These are phyloP conservation scores for Brachirus orientalis DNA, from an alignment of 2,113 vertebrate species.

Conservation along the genomic window DNA sequence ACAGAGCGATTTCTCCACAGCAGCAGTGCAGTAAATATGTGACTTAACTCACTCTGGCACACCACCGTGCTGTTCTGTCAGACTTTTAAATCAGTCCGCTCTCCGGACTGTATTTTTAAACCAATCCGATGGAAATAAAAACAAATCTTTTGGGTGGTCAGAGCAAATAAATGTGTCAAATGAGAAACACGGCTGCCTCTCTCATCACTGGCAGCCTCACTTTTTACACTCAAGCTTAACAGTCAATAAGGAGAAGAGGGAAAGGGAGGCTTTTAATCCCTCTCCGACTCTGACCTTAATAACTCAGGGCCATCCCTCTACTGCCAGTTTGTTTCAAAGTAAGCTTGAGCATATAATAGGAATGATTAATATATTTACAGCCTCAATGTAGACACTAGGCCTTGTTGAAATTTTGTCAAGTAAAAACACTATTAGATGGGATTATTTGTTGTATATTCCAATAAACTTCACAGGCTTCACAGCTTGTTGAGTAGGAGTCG, in stretches of 20 bases:
- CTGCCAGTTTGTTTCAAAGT: conserved; percentile 24
- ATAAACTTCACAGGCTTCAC: too few relatives aligned
- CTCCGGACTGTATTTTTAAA: neutral
- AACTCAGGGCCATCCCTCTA: conserved; percentile 40
- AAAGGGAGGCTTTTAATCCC: conserved; percentile 54
- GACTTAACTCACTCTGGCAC: neutral
- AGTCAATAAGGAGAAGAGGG: conserved; percentile 7
- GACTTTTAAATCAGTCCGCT: conserved; percentile 13
- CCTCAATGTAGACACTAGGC: conserved; percentile 1
- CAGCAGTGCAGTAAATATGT: neutral
- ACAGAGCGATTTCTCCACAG: conserved; percentile 4
- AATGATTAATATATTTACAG: conserved; percentile 56
- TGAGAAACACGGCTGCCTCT: neutral
- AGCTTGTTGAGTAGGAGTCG: too few relatives aligned
- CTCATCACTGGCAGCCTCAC: conserved; percentile 12
- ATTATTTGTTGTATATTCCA: too few relatives aligned
- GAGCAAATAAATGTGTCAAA: conserved; percentile 14
- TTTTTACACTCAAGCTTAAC: conserved; percentile 6
- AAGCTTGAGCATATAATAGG: conserved; percentile 39
- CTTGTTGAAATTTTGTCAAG: conserved; percentile 19
- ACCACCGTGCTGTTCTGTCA: neutral
- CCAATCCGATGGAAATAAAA: conserved; percentile 2
- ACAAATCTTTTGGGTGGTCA: neutral
- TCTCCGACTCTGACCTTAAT: conserved; percentile 55
- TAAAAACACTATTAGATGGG: too few relatives aligned